Evolutionary conservation across 1,140 invertebrate genomes (phyloP), one percentile per base, ranked within the genome.

Genomic region (Drosophila sproati): DNA sequence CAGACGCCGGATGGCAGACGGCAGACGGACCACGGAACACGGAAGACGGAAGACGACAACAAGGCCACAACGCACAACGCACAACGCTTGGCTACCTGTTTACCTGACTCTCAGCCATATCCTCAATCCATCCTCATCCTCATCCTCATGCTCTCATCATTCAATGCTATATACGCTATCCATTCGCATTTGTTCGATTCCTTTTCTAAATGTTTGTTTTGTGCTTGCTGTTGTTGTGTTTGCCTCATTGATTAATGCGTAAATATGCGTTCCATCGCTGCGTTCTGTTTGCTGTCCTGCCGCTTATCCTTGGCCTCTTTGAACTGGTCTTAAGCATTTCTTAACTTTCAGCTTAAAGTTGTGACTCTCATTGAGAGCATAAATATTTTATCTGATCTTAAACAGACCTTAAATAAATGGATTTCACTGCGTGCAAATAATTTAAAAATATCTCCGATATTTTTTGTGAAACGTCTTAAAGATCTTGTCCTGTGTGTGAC

Each of bases 221-320:
- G 20, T 8, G 45, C 4, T 34, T 50, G 8, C 48, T 67, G 41
- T 63, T 29, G 61, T 59, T 75, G 73, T 76, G 67, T 85, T 85
- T 83, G 81, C 60, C 81, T 76, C 81, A 83, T 83, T 83, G 81
- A 83, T 83, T 85, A 83, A 85, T 85, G 81, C 82, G 73, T 85
- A 86, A 86, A 86, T 85, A 81, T 85, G 74, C 82, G 69, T 86
- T 82, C 82, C 78, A 62, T 71, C 39, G 69, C 50, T 47, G 39
- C 41, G 39, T 70, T 79, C 81, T 80, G 78, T 80, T 71, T 74
- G 51, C 70, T 61, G 54, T 76, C 67, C 73, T 75, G 64, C 57
- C 78, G 80, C 56, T 37, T 28, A 52, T 37, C 37, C 60, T 57
- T 59, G 31, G 32, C 66, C 41, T 10, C 62, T 63, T 60, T 68